Evolutionary conservation across 2,888 invertebrate genomes (phyloP), one percentile per base, ranked within the genome.

Genomic region (Cactoblastis cactorum): DNA sequence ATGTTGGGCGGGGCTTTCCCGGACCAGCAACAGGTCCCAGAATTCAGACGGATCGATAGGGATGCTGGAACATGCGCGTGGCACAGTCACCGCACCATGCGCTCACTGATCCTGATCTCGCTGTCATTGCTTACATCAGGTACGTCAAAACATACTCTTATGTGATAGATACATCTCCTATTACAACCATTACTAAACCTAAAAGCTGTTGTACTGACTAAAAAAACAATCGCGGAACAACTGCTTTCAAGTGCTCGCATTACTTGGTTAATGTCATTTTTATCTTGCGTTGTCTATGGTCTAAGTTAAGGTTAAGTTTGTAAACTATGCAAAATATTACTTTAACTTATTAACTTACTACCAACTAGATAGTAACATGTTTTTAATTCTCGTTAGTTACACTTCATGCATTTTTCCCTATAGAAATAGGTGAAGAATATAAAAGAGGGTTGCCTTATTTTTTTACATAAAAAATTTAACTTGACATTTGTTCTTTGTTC

Each of bases 11-110:
- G 73, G 63, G 72, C 65, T 56, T 62, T 63, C 67, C 67, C 58
- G 71, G 72, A 71, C 39, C 73, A 74, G 85, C 88, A 88, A 88
- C 88, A 88, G 85, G 88, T 87, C 74, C 28, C 8, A 9, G 1
- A 62, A 71, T 68, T 69, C 71, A 72, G 73, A 65, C 65, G 61
- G 78, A 84, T 88, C 87, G 71, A 87, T 88, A 85, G 57, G 71
- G 85, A 87, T 58, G 80, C 87, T 86, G 83, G 83, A 62, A 61
- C 86, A 83, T 87, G 88, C 88, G 87, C 83, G 56, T 50, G 59
- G 57, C 63, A 66, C 67, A 74, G 66, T 70, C 56, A 71, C 58
- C 68, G 71, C 80, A 81, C 65, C 80, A 88, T 89, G 88, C 80
- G 81, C 73, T 72, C 76, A 74, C 74, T 82, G 68, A 61, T 86